phyloP scores from a whole-genome alignment of 2,888 invertebrate genomes.

The Eustalomyia histrio region DNA sequence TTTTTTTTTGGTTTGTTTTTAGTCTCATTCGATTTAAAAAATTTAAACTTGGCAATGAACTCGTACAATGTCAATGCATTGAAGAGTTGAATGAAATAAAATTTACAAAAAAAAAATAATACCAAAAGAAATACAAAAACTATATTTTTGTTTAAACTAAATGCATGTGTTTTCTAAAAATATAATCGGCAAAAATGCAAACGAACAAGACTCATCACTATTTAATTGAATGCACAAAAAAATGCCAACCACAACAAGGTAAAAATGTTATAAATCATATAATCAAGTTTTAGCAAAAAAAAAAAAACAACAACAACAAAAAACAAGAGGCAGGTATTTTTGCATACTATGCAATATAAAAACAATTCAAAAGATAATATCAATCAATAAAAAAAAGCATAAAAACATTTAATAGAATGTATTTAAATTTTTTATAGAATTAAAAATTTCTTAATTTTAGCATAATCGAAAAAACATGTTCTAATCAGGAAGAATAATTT shows the following conservation, averaged over 20 bases:
- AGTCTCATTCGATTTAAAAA: slow-evolving; percentile 53
- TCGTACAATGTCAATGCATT: slow-evolving; percentile 74
- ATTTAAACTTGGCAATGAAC: slow-evolving; percentile 76
- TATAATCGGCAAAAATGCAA: slow-evolving; percentile 9
- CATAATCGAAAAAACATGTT: neutral
- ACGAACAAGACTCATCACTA: slow-evolving; percentile 7
- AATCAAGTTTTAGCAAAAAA: neutral
- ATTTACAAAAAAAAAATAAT: neutral
- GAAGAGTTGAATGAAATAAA: slow-evolving; percentile 60
- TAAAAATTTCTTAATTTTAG: neutral
- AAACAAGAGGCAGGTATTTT: neutral
- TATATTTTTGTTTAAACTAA: neutral
- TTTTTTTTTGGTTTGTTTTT: slow-evolving; percentile 16
- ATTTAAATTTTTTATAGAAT: neutral
- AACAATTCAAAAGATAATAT: neutral
- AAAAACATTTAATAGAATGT: neutral
- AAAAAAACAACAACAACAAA: neutral
- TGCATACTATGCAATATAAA: neutral
- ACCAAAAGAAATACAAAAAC: slow-evolving; percentile 5
- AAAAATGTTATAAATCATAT: neutral
- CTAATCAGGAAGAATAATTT: neutral
- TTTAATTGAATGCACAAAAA: neutral
- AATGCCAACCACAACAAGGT: neutral
- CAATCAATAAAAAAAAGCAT: neutral
- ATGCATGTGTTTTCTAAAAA: slow-evolving; percentile 1